Conservation (phyloP, 1,140 invertebrate species). For the Onthophagus taurus region DNA sequence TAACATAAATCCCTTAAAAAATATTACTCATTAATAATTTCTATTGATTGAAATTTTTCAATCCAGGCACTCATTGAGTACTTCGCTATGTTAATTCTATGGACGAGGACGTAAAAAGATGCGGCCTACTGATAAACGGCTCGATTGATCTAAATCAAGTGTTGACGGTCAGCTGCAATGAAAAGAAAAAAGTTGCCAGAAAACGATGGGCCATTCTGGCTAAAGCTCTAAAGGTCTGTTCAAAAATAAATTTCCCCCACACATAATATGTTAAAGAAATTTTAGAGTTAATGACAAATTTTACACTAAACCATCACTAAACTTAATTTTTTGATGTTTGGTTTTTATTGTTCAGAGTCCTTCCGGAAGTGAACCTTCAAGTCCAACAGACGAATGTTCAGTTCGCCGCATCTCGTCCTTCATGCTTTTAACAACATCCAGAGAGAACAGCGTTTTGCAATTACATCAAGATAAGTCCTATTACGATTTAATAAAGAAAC, state of each 20-base stretch:
- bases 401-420: conserved; percentile 49
- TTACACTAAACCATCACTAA: neutral
- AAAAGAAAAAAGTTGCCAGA: conserved; percentile 43
- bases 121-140: conserved; percentile 22
- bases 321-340: conserved; percentile 1
- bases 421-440: conserved; percentile 40
- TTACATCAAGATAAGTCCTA: conserved; percentile 12
- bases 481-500: conserved; percentile 26
- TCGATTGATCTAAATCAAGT: conserved; percentile 30
- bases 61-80: conserved; percentile 13
- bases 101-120: conserved; percentile 31
- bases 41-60: neutral
- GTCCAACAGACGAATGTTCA: conserved; percentile 42
- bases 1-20: too few species aligned
- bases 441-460: conserved; percentile 19
- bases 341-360: conserved; percentile 28
- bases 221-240: conserved; percentile 45
- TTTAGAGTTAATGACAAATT: conserved; percentile 2
- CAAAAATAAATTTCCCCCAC: conserved; percentile 13
- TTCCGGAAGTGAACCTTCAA: conserved; percentile 34
- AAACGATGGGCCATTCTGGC: conserved; percentile 61
- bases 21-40: too few species aligned
- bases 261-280: conserved; percentile 7
- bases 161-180: conserved; percentile 24
- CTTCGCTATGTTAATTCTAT: conserved; percentile 26